Evolutionary conservation across 2,888 invertebrate species (phyloP).

Genomic region (Amorpha juglandis): DNA sequence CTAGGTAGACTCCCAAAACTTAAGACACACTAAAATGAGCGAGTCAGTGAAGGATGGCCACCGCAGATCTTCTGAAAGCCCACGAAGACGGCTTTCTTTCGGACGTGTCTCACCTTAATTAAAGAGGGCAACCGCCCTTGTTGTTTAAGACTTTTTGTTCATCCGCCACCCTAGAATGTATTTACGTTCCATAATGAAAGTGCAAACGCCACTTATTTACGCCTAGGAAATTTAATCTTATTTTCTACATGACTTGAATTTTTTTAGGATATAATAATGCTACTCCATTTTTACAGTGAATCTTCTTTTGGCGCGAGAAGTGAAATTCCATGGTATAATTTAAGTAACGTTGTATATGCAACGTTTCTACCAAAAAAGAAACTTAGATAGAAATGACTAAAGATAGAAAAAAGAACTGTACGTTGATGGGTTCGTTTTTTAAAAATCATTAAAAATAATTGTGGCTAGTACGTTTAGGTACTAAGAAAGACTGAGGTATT

Average conservation of each 20-base stretch:
- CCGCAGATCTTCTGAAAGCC: conserved; percentile 51
- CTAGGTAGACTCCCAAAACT: conserved; percentile 31
- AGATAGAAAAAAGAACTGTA: no score
- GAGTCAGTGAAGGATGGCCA: conserved; percentile 53
- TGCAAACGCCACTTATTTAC: conserved; percentile 18
- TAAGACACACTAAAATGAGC: conserved; percentile 30
- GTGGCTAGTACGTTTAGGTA: no score
- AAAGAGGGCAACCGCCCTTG: conserved; percentile 34
- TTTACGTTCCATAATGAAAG: conserved; percentile 28
- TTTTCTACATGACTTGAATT: conserved; percentile 12
- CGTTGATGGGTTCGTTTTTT: no score
- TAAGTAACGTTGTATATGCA: no score
- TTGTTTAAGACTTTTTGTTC: conserved; percentile 12
- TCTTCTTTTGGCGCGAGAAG: no score
- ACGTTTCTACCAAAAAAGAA: no score
- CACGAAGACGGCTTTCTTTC: conserved; percentile 39
- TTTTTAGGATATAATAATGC: conserved; percentile 10
- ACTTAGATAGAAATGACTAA: no score
- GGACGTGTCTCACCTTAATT: conserved; percentile 56
- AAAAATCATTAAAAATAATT: no score
- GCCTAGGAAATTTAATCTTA: conserved; percentile 14
- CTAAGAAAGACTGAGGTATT: no score
- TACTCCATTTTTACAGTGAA: background rate
- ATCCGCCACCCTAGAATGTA: background rate
- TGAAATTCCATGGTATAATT: no score